phyloP scores from a whole-genome alignment of 2,113 vertebrate species.

The Anseranas semipalmata region DNA sequence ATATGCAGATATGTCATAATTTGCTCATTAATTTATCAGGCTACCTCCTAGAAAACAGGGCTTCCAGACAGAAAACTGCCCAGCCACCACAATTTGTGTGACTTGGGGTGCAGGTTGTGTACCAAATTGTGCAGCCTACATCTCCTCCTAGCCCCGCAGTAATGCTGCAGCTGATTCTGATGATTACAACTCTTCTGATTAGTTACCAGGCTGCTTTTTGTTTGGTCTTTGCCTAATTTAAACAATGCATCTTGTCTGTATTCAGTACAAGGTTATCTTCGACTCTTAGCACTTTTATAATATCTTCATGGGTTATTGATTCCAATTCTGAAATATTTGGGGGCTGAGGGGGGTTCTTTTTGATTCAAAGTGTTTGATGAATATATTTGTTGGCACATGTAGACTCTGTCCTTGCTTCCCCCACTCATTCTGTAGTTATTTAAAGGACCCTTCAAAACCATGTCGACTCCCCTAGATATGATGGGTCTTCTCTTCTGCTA shows the following conservation, averaged over 20 bases:
- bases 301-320: neutral
- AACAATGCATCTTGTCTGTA: neutral
- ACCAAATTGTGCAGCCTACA: fast-evolving
- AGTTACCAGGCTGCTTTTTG: neutral
- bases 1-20: fast-evolving
- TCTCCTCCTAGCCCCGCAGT: neutral
- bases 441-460: neutral
- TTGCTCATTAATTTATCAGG: neutral
- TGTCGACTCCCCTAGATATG: neutral
- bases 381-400: neutral
- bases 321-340: neutral
- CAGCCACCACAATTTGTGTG: neutral
- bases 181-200: neutral
- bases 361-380: neutral
- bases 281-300: neutral
- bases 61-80: neutral
- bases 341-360: neutral
- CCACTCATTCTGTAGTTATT: neutral
- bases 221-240: neutral
- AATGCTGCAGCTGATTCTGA: neutral
- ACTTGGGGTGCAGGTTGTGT: neutral
- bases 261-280: neutral
- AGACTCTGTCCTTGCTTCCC: neutral
- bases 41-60: neutral
- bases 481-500: neutral